These are phyloP conservation scores for Psettodes erumei DNA, from an alignment of 2,113 vertebrate genomes.

Conservation along the genomic window DNA sequence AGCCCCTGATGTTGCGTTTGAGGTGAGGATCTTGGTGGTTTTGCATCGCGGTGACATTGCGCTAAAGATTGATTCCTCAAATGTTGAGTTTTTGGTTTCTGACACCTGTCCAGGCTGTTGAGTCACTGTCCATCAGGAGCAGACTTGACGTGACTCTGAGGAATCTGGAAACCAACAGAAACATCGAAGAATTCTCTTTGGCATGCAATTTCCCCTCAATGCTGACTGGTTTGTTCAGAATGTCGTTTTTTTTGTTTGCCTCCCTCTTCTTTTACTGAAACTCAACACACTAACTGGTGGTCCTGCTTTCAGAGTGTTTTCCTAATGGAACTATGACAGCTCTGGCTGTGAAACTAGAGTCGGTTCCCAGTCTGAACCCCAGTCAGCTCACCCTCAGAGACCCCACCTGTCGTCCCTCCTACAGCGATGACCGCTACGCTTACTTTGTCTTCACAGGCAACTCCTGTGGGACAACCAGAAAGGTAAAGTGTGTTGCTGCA, in stretches of 20 bases:
- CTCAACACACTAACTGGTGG: background rate
- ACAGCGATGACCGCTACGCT: constrained; percentile 68
- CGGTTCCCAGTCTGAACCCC: constrained; percentile 60
- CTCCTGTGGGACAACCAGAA: constrained; percentile 80
- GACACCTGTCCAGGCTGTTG: constrained; percentile 56
- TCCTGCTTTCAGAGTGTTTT: constrained; percentile 72
- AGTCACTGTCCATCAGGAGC: constrained; percentile 39
- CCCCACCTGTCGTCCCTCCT: constrained; percentile 71
- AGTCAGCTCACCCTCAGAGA: constrained; percentile 72
- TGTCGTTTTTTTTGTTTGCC: too few species aligned
- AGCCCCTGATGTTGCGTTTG: constrained; percentile 35
- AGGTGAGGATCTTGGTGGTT: constrained; percentile 51
- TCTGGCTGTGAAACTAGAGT: constrained; percentile 77
- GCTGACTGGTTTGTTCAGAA: constrained; percentile 66
- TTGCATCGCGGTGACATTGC: background rate
- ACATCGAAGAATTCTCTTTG: constrained; percentile 63
- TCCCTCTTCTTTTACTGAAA: too few species aligned
- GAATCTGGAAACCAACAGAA: constrained; percentile 25
- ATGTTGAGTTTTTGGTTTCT: background rate
- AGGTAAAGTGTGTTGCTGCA: constrained; percentile 33
- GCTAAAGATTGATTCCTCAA: background rate
- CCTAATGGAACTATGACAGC: constrained; percentile 80
- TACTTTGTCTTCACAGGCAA: constrained; percentile 75
- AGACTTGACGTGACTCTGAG: constrained; percentile 62
- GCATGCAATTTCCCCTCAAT: constrained; percentile 62